These are phyloP conservation scores for Goniozus legneri DNA, from an alignment of 1,140 invertebrate genomes.

Conservation along the genomic window DNA sequence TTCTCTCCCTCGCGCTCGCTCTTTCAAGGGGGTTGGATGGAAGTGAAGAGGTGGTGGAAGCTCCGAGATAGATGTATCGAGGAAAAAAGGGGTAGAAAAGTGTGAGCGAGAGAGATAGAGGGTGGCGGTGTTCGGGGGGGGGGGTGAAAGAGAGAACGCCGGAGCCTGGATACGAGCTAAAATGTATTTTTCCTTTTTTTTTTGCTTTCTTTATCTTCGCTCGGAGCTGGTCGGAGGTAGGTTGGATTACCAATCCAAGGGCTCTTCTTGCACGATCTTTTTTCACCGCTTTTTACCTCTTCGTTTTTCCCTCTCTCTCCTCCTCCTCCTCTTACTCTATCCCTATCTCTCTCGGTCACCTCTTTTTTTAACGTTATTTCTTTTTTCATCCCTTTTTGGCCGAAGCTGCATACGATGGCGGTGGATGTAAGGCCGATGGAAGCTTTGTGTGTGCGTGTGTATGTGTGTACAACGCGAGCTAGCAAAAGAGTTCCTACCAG, in stretches of 20 bases:
- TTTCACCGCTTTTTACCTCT: slow-evolving; percentile 7
- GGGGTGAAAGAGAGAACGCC: slow-evolving; percentile 17
- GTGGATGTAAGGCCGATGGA: too few species aligned
- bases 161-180: slow-evolving; percentile 34
- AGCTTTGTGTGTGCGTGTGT: too few species aligned
- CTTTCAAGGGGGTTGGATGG: too few species aligned
- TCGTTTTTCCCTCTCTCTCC: not conserved
- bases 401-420: too few species aligned
- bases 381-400: not conserved
- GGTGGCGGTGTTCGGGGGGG: not conserved
- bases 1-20: too few species aligned
- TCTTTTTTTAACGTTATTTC: not conserved
- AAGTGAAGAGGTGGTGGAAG: slow-evolving; percentile 11
- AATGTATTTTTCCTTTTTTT: slow-evolving; percentile 30
- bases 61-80: slow-evolving; percentile 8
- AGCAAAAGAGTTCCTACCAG: too few species aligned
- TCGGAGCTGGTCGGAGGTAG: slow-evolving; percentile 28
- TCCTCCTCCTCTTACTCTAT: not conserved
- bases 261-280: slow-evolving; percentile 21
- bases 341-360: not conserved
- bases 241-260: slow-evolving; percentile 34
- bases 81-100: slow-evolving; percentile 5
- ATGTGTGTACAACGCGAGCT: too few species aligned
- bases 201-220: slow-evolving; percentile 28
- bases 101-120: not conserved